Conservation (phyloP, 2,797 vertebrate species). For the Sebastes ruberrimus region DNA sequence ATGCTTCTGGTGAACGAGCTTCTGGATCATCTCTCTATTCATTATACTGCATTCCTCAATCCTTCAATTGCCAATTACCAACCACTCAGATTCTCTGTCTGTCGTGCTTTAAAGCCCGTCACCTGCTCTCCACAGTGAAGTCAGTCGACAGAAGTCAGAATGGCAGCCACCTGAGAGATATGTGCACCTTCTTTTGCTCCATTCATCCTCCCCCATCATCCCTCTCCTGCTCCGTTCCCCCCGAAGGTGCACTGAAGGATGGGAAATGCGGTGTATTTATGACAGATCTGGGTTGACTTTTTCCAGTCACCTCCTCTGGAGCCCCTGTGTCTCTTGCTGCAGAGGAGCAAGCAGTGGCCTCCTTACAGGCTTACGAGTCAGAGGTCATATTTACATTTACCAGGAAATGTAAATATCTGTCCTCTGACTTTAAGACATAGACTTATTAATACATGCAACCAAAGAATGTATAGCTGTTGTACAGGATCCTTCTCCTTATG, state of each 20-base stretch:
- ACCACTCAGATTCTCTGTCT: constrained; percentile 28
- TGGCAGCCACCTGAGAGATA: constrained; percentile 35
- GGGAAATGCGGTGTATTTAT: constrained; percentile 46
- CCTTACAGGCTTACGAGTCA: neutral
- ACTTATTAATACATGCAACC: neutral
- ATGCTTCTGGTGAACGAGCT: neutral
- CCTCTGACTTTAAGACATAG: neutral
- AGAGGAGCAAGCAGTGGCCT: constrained; percentile 17
- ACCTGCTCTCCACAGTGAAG: constrained; percentile 41
- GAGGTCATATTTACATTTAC: neutral
- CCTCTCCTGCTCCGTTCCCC: constrained; percentile 37
- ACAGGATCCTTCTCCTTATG: neutral
- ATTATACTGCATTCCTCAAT: constrained; percentile 2
- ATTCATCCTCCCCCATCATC: constrained; percentile 49
- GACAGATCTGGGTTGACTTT: constrained; percentile 72
- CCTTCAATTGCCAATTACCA: constrained; percentile 17
- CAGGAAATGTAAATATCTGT: neutral
- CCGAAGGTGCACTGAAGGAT: constrained; percentile 46
- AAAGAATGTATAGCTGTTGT: neutral
- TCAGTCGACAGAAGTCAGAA: constrained; percentile 44
- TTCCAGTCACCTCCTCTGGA: constrained; percentile 32
- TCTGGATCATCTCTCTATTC: neutral
- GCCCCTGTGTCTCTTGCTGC: constrained; percentile 14
- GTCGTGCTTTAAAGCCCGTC: constrained; percentile 44
- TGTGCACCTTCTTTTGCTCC: constrained; percentile 35